Conservation (phyloP, 2,888 invertebrate genomes). For the Plagiodera versicolora region DNA sequence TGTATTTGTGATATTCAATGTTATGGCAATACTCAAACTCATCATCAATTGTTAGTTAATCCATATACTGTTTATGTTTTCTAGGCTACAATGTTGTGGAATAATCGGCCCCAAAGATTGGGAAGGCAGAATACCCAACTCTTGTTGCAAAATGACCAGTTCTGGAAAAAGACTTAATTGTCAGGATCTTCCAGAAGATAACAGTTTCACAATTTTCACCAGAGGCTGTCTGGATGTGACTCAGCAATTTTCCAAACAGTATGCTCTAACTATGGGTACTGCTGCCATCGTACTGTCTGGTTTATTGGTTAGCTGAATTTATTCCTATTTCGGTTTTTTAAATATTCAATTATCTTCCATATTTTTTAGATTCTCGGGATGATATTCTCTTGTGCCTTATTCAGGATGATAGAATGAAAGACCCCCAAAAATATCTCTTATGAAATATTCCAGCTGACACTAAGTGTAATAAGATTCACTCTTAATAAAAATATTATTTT, state of each 20-base stretch:
- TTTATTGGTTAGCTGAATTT: constrained; percentile 82
- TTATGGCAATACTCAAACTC: too few species aligned
- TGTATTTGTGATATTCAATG: too few species aligned
- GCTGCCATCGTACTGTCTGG: constrained; percentile 82
- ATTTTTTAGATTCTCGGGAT: constrained; percentile 79
- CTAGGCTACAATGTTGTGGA: constrained; percentile 77
- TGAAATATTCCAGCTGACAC: too few species aligned
- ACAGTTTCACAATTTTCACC: constrained; percentile 66
- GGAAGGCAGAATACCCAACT: constrained; percentile 71
- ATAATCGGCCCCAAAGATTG: constrained; percentile 77
- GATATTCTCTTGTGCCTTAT: constrained; percentile 81
- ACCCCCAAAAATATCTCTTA: too few species aligned
- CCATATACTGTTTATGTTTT: constrained; percentile 5
- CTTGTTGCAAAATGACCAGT: constrained; percentile 72
- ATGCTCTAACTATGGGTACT: constrained; percentile 79
- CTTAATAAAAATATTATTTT: too few species aligned
- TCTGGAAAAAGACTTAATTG: constrained; percentile 62
- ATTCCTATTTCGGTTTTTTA: too few species aligned
- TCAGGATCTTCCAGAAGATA: constrained; percentile 54
- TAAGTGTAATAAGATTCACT: too few species aligned
- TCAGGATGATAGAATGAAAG: constrained; percentile 70
- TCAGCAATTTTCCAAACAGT: constrained; percentile 70
- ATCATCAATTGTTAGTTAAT: too few species aligned
- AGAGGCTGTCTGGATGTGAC: constrained; percentile 77
- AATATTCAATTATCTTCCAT: too few species aligned